Percentiles rank a stretch among this genome's conserved stretches.
Conservation (phyloP, 2,888 invertebrate genomes). For the Acanthoscelides obtectus region DNA sequence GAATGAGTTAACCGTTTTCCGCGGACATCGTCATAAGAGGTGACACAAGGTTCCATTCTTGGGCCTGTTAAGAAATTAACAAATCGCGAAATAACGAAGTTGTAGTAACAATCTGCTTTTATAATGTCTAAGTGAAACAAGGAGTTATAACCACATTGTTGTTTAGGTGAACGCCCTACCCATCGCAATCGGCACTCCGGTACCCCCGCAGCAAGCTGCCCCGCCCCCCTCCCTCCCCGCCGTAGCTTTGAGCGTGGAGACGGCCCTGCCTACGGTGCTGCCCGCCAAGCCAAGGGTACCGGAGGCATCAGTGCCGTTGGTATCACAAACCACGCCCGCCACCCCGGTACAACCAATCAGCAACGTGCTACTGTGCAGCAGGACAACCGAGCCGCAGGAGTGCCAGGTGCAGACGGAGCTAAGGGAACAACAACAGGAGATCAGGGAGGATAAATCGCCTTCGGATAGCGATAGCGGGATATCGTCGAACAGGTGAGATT, state of each 20-base stretch:
- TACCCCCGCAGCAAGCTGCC: background rate
- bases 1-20: no score
- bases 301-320: constrained; percentile 21
- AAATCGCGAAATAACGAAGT: no score
- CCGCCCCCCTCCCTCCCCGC: background rate
- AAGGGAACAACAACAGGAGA: constrained; percentile 17
- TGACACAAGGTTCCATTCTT: no score
- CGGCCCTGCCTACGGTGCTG: constrained; percentile 44
- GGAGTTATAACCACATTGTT: no score
- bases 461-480: constrained; percentile 43
- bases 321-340: constrained; percentile 15
- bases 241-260: constrained; percentile 37
- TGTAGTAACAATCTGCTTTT: no score
- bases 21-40: no score
- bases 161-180: background rate
- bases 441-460: constrained; percentile 32
- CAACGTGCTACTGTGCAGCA: background rate
- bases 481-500: constrained; percentile 29
- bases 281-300: constrained; percentile 33
- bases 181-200: background rate
- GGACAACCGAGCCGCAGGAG: constrained; percentile 17
- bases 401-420: constrained; percentile 18
- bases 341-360: background rate
- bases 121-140: no score
- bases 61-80: no score